Conservation (phyloP, 1,140 invertebrate species). For the Anadara kagoshimensis region DNA sequence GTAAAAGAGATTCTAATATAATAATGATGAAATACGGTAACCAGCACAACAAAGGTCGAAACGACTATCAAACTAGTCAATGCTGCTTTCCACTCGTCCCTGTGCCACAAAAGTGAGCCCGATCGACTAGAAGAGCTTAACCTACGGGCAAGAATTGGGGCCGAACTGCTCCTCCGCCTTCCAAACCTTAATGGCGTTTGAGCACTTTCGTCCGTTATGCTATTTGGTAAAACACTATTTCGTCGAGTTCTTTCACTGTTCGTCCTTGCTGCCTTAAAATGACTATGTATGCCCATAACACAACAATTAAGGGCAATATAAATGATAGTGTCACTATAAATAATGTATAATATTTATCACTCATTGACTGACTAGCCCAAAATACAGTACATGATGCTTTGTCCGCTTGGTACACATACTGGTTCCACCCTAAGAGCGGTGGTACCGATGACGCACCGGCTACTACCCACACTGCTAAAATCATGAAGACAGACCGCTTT, state of each 20-base stretch:
- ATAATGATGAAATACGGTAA: slow-evolving; percentile 76
- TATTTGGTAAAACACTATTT: slow-evolving; percentile 76
- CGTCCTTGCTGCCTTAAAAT: slow-evolving; percentile 82
- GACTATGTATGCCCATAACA: slow-evolving; percentile 82
- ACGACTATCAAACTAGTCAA: slow-evolving; percentile 77
- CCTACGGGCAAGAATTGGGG: slow-evolving; percentile 54
- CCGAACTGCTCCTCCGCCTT: slow-evolving; percentile 63
- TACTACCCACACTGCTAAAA: slow-evolving; percentile 79
- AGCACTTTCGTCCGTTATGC: slow-evolving; percentile 39
- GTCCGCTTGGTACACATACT: slow-evolving; percentile 64
- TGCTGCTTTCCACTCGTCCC: slow-evolving; percentile 78
- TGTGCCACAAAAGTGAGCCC: slow-evolving; percentile 63
- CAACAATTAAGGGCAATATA: slow-evolving; percentile 80
- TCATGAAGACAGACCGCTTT: slow-evolving; percentile 81
- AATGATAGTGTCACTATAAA: slow-evolving; percentile 74
- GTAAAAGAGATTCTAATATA: slow-evolving; percentile 62
- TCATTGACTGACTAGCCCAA: slow-evolving; percentile 51
- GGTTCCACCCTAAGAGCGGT: slow-evolving; percentile 66
- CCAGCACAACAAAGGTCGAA: slow-evolving; percentile 77
- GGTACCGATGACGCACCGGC: slow-evolving; percentile 63
- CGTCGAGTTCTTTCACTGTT: slow-evolving; percentile 82
- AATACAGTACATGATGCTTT: slow-evolving; percentile 66
- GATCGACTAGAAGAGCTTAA: slow-evolving; percentile 63
- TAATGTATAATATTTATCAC: slow-evolving; percentile 61
- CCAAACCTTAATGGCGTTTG: slow-evolving; percentile 50